These are phyloP conservation scores for Dryocosmus kuriphilus DNA, from an alignment of 2,888 invertebrate genomes.

Conservation along the genomic window DNA sequence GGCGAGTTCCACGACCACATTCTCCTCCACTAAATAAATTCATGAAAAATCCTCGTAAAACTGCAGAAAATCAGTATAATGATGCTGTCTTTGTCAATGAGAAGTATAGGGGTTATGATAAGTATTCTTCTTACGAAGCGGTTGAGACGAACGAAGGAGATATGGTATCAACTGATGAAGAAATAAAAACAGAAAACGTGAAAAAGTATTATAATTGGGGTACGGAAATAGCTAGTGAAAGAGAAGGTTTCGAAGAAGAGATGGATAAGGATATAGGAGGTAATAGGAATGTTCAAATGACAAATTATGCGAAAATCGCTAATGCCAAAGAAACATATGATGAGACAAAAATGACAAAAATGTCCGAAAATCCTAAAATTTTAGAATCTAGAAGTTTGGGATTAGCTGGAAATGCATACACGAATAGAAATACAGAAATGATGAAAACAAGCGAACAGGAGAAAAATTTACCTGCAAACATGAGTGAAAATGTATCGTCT, in stretches of 20 bases:
- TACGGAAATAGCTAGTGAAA: not conserved
- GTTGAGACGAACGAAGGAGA: not conserved
- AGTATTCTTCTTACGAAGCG: not conserved
- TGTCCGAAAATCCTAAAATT: not conserved
- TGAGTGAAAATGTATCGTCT: not conserved
- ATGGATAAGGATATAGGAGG: not conserved
- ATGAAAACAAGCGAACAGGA: not conserved
- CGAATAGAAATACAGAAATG: not conserved
- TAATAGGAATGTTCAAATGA: not conserved
- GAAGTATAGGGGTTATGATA: not conserved
- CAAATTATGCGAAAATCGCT: not conserved
- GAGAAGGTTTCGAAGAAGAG: not conserved
- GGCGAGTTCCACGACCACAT: conserved; percentile 55
- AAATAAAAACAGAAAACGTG: not conserved
- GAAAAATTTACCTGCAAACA: not conserved
- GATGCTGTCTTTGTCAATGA: not conserved
- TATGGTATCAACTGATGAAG: not conserved
- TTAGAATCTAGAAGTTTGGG: not conserved
- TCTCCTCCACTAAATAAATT: not conserved
- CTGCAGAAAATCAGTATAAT: not conserved
- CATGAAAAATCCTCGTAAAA: not conserved
- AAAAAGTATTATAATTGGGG: not conserved
- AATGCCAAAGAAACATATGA: not conserved
- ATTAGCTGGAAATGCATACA: not conserved
- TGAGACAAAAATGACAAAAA: not conserved